Base-by-base conservation (phyloP, 2,888 invertebrate genomes). In the Oscheius sp. region DNA sequence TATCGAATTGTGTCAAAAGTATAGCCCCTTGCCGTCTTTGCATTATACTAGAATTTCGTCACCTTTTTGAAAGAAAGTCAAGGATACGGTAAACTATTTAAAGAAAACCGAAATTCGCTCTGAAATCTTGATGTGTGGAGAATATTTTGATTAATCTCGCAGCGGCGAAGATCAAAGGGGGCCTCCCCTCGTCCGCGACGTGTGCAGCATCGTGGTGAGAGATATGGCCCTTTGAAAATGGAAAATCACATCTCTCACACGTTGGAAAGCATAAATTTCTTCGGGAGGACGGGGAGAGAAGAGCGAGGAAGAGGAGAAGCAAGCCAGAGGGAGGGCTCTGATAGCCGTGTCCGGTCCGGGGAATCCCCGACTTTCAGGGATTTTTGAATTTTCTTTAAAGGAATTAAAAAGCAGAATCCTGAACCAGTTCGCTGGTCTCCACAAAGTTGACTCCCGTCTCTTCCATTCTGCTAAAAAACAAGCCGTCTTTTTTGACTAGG, bases 111-210 rank as follows among this genome's bases (percentile, higher is more conserved):
- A 27, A n/a, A 29, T 29, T 18, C 58, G 27, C 58, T 6, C 58
- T 18, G 27, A 58, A 58, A 25, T 58, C 12, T n/a, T 21, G 27
- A 58, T n/a, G n/a, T 29, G 25, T 29, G n/a, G 49, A 43, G 64
- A 66, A 66, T 52, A 52, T 66, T 66, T 66, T 66, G 66, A 66
- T 66, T 66, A 66, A 66, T 66, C 49, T 66, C 29, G 46, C 64
- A 52, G 49, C 52, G 23, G 35, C 35, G 9, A 35, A 66, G 66
- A 66, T 66, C 66, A 66, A 66, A 66, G 64, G 18, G 29, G 27
- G 25, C 23, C 18, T 35, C 9, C 35, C 35, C 35, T 35, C 35
- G 59, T 27, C 64, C 46, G n/a, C 53, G 66, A 53, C 52, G 66
- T 53, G 49, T 49, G 52, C 66, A 66, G 53, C 49, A 66, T 52